phyloP scores from a whole-genome alignment of 2,888 invertebrate species.

The Philonicus albiceps region DNA sequence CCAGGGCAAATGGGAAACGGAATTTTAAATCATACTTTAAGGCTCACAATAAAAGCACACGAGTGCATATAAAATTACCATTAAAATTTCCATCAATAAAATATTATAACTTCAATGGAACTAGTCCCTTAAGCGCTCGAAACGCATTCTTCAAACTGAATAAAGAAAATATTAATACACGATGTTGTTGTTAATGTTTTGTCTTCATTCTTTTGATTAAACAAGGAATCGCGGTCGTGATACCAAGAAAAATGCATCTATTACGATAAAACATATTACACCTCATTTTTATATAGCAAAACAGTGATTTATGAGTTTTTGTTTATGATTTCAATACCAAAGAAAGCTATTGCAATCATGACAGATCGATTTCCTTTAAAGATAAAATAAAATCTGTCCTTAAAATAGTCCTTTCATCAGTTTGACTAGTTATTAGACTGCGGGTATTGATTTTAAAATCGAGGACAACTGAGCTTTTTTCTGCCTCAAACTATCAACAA shows the following conservation, averaged over 20 bases:
- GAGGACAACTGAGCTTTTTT: too few relatives aligned
- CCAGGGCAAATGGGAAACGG: slow-evolving; percentile 7
- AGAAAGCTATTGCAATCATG: background rate
- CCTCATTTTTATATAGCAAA: background rate
- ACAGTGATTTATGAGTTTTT: background rate
- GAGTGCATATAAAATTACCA: slow-evolving; percentile 5
- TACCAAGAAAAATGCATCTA: too few relatives aligned
- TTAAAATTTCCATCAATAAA: background rate
- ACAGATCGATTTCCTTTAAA: background rate
- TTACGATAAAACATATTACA: too few relatives aligned
- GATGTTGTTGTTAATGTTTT: background rate
- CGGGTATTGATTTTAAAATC: too few relatives aligned
- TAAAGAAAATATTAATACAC: background rate
- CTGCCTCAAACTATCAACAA: too few relatives aligned
- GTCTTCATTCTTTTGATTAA: background rate
- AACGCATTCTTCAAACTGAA: background rate
- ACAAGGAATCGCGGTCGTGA: background rate
- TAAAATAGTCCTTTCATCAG: too few relatives aligned
- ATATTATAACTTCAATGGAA: background rate
- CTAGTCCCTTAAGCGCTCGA: background rate
- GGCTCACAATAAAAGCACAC: background rate
- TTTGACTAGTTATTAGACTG: too few relatives aligned
- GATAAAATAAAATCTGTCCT: too few relatives aligned
- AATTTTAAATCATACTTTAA: slow-evolving; percentile 26
- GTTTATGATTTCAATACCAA: background rate